These are phyloP conservation scores for Proterorhinus semilunaris DNA, from an alignment of 2,113 vertebrate genomes.

Conservation along the genomic window DNA sequence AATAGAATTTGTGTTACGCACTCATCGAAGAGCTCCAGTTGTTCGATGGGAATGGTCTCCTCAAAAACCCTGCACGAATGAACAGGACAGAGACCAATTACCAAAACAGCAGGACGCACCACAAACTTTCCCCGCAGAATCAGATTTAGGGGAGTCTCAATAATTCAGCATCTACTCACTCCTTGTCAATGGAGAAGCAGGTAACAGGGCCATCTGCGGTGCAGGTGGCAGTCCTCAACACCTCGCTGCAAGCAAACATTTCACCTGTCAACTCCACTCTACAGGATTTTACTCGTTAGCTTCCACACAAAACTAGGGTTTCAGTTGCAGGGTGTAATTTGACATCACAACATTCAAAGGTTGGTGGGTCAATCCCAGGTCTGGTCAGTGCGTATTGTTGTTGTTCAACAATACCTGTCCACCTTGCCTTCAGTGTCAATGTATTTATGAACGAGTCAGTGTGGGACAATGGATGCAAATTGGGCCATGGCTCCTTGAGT, in stretches of 20 bases:
- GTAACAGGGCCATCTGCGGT: constrained; percentile 77
- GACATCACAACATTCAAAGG: not conserved
- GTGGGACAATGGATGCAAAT: too few relatives aligned
- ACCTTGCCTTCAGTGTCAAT: too few relatives aligned
- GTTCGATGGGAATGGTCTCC: constrained; percentile 79
- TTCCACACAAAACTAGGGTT: not conserved
- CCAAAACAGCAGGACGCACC: not conserved
- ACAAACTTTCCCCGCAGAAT: not conserved
- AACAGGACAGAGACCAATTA: not conserved
- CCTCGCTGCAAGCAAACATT: constrained; percentile 64
- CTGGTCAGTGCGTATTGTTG: too few relatives aligned
- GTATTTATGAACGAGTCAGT: too few relatives aligned
- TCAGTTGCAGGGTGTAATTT: not conserved
- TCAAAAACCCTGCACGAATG: constrained; percentile 73
- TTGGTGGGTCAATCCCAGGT: too few relatives aligned
- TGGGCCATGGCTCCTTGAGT: too few relatives aligned
- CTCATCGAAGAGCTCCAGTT: constrained; percentile 80
- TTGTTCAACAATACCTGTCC: too few relatives aligned
- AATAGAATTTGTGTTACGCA: constrained; percentile 36
- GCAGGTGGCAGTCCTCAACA: constrained; percentile 79
- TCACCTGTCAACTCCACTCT: not conserved
- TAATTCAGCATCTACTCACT: constrained; percentile 68
- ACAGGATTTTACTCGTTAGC: not conserved
- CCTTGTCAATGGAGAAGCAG: constrained; percentile 81
- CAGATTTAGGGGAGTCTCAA: constrained; percentile 12